Base-by-base conservation (phyloP, 2,888 invertebrate species). In the Exephanes ischioxanthus region DNA sequence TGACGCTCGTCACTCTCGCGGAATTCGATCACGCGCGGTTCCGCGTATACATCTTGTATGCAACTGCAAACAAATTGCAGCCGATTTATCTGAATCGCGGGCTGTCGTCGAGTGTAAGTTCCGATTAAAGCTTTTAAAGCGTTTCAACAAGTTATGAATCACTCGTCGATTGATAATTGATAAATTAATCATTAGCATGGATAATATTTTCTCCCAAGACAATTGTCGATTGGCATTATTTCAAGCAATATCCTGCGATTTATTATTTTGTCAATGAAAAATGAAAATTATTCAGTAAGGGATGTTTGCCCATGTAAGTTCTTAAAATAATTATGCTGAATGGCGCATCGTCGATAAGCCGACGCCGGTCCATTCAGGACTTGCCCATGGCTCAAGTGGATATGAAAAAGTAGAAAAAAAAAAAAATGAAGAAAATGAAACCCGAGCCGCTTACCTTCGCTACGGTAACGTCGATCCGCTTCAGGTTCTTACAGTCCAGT, bases 401-500 rank as follows among this genome's bases (percentile, higher is more conserved):
- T 71, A 53, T 37, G 16, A 41, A 68, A n/a, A 26, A 53, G 33
- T 51, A 22, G 58, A 80, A 76, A 58, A 26, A 53, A 80, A n/a
- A 58, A 14, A 41, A 68, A n/a, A 30, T 26, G 26, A 53, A 78
- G 22, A 58, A 76, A 19, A 67, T 26, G 83, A 61, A 84, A 66
- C 61, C 48, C 45, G 80, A 82, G 48, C 26, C 63, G 85, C 88
- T 93, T 94, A 96, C 96, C 94, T 95, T 94, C 16, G 95, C 96
- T 11, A 96, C 95, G 1, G 96, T 96, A 5, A 95, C 95, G 91
- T 96, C 96, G 87, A 96, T 95, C 87, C 94, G 95, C 76, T 94
- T 94, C 45, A 96, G 94, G 88, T 95, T 95, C 86, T 94, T 94
- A n/a, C 96, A 95, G 90, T 95, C 94, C 14, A 95, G 90, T 63